Percentiles rank a stretch among this genome's conserved stretches.
These are phyloP conservation scores for Stictocephala bisonia DNA, from an alignment of 2,888 invertebrate genomes.

Conservation along the genomic window DNA sequence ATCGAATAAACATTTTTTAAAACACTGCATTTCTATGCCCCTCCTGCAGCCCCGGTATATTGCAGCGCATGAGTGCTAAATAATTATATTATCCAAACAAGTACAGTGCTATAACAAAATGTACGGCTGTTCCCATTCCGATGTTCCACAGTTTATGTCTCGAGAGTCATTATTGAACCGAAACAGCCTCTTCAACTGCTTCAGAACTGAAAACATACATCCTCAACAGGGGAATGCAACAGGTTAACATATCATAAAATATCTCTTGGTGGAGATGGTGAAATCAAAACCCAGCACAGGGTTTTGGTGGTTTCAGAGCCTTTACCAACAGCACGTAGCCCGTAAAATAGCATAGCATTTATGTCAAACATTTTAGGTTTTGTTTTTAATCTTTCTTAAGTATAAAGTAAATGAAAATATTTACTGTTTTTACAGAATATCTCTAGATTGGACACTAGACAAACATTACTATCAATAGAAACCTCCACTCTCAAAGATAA, in stretches of 20 bases:
- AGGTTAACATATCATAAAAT: neutral
- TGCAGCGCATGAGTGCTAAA: neutral
- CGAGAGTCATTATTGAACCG: too few species aligned
- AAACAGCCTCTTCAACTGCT: too few species aligned
- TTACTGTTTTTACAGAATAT: neutral
- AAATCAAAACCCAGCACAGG: neutral
- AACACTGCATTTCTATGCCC: neutral
- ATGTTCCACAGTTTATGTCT: too few species aligned
- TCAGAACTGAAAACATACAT: neutral
- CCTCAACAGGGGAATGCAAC: neutral
- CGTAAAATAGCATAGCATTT: neutral
- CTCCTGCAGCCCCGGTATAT: neutral
- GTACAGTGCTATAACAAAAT: too few species aligned
- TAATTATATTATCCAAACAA: neutral
- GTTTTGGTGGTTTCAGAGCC: neutral
- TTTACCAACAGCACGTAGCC: neutral
- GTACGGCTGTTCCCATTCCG: too few species aligned
- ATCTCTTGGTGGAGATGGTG: neutral
- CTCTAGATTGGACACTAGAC: neutral
- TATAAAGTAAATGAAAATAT: neutral
- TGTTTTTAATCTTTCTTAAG: slow-evolving; percentile 1
- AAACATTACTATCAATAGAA: neutral
- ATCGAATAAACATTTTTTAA: neutral
- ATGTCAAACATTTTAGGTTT: slow-evolving; percentile 3
- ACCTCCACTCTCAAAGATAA: neutral